phyloP scores from a whole-genome alignment of 2,888 invertebrate genomes.

The Lasius fuliginosus region DNA sequence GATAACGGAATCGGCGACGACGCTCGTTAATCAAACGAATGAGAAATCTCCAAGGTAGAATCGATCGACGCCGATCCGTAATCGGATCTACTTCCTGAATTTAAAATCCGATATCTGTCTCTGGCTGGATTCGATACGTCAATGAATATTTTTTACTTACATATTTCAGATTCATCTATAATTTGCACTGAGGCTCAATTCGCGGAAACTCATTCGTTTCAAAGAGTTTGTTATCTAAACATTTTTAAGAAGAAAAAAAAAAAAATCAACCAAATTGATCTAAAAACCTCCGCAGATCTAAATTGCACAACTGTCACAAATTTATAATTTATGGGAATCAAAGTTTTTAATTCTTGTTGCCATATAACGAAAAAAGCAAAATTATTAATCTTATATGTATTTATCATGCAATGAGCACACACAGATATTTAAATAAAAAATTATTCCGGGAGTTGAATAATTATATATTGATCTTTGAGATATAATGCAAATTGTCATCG shows the following conservation, averaged over 20 bases:
- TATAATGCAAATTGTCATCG: background rate
- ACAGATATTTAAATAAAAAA: background rate
- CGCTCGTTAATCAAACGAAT: slow-evolving; percentile 1
- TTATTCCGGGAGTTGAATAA: background rate
- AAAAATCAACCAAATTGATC: background rate
- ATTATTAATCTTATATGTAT: background rate
- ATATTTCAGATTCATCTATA: background rate
- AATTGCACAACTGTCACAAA: background rate
- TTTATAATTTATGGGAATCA: background rate
- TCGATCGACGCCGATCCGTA: background rate
- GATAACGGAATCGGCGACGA: slow-evolving; percentile 7
- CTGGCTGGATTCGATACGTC: background rate
- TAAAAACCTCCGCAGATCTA: background rate
- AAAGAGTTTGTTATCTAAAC: background rate
- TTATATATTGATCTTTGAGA: background rate
- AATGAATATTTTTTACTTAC: background rate
- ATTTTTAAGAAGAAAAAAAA: background rate
- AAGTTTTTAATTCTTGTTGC: background rate
- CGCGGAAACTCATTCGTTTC: background rate
- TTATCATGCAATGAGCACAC: background rate
- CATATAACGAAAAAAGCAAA: background rate
- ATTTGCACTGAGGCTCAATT: background rate
- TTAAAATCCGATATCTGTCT: background rate
- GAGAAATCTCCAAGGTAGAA: background rate
- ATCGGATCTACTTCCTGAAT: background rate